Percentiles rank a stretch among this genome's conserved stretches.
Conservation (phyloP, 2,113 vertebrate species). For the Pelusios castaneus region DNA sequence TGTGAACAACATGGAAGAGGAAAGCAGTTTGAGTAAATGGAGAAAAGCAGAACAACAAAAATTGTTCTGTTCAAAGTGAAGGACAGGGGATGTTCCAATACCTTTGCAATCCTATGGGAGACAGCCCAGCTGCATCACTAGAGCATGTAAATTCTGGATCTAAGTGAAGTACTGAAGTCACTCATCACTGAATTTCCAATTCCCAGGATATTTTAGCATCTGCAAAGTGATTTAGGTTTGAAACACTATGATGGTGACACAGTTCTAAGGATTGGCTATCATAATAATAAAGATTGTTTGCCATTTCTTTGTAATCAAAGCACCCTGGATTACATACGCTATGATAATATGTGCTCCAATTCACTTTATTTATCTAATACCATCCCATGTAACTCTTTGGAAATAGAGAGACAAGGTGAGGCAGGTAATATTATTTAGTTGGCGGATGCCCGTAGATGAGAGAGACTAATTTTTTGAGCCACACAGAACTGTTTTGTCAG, state of each 20-base stretch:
- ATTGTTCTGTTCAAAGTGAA: background rate
- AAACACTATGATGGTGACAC: constrained; percentile 45
- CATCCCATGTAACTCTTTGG: background rate
- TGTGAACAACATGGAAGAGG: background rate
- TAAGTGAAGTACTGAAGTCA: constrained; percentile 39
- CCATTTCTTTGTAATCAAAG: constrained; percentile 38
- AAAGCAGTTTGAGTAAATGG: background rate
- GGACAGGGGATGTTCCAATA: background rate
- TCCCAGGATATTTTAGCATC: constrained; percentile 49
- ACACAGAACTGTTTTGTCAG: background rate
- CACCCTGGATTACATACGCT: background rate
- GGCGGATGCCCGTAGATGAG: no score
- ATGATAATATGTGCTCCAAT: background rate
- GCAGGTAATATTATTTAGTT: no score
- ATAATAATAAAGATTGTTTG: constrained; percentile 55
- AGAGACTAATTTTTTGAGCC: no score
- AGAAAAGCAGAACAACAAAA: constrained; percentile 1
- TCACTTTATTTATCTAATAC: constrained; percentile 33
- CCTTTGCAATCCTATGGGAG: background rate
- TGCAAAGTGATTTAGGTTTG: constrained; percentile 48
- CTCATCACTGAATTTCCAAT: constrained; percentile 47
- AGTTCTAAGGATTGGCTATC: constrained; percentile 25
- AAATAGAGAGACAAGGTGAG: background rate
- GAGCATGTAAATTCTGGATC: background rate
- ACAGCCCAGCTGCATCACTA: constrained; percentile 18